Evolutionary conservation across 2,888 invertebrate species (phyloP).

Genomic region (Leucophenga maculata): DNA sequence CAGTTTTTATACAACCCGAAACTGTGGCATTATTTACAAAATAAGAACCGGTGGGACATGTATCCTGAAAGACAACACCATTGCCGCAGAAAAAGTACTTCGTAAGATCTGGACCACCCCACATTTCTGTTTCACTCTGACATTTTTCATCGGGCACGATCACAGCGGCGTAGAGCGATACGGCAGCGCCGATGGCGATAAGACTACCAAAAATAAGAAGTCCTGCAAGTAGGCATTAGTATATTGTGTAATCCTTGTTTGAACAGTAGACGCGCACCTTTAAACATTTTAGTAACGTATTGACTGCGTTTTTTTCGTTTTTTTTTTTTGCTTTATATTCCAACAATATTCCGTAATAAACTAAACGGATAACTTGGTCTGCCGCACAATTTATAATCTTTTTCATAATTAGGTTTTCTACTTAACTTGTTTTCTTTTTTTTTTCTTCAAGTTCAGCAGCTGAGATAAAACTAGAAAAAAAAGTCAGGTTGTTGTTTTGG

Average conservation of each 20-base stretch:
- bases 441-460: no score
- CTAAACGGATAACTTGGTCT: no score
- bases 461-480: no score
- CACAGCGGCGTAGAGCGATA: neutral
- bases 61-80: neutral
- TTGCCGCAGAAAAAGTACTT: conserved; percentile 39
- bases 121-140: conserved; percentile 26
- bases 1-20: conserved; percentile 43
- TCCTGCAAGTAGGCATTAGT: conserved; percentile 32
- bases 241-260: conserved; percentile 7
- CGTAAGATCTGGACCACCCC: conserved; percentile 37
- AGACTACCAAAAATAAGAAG: conserved; percentile 40
- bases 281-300: neutral
- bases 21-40: conserved; percentile 43
- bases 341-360: no score
- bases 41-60: conserved; percentile 36
- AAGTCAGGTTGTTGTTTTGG: no score
- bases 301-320: no score
- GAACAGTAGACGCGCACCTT: conserved; percentile 13
- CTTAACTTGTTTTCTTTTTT: no score
- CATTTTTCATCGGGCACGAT: conserved; percentile 25
- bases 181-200: conserved; percentile 32
- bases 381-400: no score
- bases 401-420: no score
- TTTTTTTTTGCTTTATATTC: no score